These are phyloP conservation scores for Leguminivora glycinivorella DNA, from an alignment of 1,140 invertebrate genomes.

Conservation along the genomic window DNA sequence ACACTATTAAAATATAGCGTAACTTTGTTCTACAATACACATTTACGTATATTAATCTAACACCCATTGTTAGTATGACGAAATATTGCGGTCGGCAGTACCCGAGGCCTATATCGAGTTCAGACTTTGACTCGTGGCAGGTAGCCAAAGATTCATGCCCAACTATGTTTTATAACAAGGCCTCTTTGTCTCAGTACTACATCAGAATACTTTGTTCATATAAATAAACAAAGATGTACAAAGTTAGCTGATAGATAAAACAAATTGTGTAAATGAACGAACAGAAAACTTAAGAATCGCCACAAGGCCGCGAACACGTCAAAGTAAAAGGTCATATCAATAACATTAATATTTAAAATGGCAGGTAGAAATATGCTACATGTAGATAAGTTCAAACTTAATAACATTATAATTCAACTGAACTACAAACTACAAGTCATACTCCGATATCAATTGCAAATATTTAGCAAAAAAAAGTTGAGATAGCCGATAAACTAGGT, in stretches of 20 bases:
- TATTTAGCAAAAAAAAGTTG: constrained; percentile 11
- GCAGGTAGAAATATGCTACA: not conserved
- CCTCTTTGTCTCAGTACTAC: not conserved
- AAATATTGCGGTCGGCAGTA: not conserved
- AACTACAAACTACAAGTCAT: not conserved
- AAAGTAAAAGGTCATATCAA: constrained; percentile 10
- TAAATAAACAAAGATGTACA: not conserved
- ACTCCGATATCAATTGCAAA: not conserved
- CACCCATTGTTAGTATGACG: not conserved
- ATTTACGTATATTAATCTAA: too few relatives aligned
- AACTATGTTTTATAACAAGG: not conserved
- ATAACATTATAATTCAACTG: not conserved
- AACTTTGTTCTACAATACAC: too few relatives aligned
- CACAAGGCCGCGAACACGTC: not conserved
- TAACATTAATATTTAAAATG: not conserved
- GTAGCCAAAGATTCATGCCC: not conserved
- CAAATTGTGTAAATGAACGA: not conserved
- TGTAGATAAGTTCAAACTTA: not conserved
- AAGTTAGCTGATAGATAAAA: not conserved
- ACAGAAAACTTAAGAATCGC: constrained; percentile 4
- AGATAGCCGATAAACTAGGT: constrained; percentile 8
- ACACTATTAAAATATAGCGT: too few relatives aligned
- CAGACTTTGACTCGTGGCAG: constrained; percentile 7
- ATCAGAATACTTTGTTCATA: not conserved
- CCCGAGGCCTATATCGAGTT: constrained; percentile 1